These are phyloP conservation scores for Drosophila fuyamai DNA, from an alignment of 1,140 invertebrate genomes.

Conservation along the genomic window DNA sequence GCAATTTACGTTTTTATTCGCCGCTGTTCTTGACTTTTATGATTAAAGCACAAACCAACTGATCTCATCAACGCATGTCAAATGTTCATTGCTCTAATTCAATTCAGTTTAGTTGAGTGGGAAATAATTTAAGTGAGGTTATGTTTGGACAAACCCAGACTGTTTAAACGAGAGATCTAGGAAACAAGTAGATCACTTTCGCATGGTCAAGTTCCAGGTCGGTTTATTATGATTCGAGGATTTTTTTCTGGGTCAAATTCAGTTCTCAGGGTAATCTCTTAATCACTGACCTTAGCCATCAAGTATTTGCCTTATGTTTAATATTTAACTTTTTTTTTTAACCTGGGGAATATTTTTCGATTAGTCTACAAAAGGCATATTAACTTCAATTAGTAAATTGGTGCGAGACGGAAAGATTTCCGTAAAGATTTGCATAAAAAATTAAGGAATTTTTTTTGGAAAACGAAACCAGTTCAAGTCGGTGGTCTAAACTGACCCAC, in stretches of 20 bases:
- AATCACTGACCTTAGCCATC: constrained; percentile 33
- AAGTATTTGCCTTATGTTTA: background rate
- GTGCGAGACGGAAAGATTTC: constrained; percentile 64
- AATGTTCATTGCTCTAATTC: constrained; percentile 36
- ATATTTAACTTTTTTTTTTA: constrained; percentile 2
- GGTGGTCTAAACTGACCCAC: constrained; percentile 23
- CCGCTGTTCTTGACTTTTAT: constrained; percentile 43
- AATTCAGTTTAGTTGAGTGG: constrained; percentile 41
- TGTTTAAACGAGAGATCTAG: constrained; percentile 4
- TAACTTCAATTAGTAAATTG: constrained; percentile 56
- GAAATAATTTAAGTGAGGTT: constrained; percentile 36
- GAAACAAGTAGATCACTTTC: constrained; percentile 1
- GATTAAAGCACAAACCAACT: constrained; percentile 6
- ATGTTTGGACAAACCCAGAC: constrained; percentile 36
- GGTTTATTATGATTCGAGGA: constrained; percentile 7
- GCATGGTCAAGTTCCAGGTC: constrained; percentile 33
- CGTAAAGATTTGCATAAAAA: constrained; percentile 28
- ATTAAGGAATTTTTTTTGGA: constrained; percentile 28
- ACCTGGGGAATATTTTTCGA: background rate
- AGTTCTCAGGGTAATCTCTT: constrained; percentile 4
- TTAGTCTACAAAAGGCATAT: constrained; percentile 11
- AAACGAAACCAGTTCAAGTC: constrained; percentile 14
- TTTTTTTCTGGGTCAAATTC: constrained; percentile 3
- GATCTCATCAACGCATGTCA: constrained; percentile 29
- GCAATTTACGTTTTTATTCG: constrained; percentile 24